Conservation (phyloP, 1,140 invertebrate genomes). For the Drosophila triauraria region DNA sequence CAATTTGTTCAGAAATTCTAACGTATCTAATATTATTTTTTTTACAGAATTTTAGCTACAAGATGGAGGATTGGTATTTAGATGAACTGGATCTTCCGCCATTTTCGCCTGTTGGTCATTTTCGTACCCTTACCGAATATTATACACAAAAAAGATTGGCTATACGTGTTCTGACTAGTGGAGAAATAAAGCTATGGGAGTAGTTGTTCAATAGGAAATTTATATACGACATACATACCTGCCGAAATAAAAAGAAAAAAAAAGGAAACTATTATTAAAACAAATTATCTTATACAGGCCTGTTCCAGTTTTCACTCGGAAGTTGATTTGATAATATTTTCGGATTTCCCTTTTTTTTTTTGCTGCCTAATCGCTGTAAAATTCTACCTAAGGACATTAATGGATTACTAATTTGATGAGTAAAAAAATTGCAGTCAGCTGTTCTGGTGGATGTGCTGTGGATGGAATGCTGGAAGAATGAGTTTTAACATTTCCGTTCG, state of each 20-base stretch:
- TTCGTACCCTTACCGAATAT: slow-evolving; percentile 36
- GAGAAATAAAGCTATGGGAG: neutral
- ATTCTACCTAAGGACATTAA: too few relatives aligned
- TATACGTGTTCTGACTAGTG: slow-evolving; percentile 3
- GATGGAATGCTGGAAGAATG: too few relatives aligned
- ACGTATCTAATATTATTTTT: neutral
- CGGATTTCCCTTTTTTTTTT: too few relatives aligned
- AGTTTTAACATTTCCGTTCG: too few relatives aligned
- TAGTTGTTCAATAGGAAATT: neutral
- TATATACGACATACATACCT: too few relatives aligned
- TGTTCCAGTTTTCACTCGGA: too few relatives aligned
- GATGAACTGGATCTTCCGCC: slow-evolving; percentile 40
- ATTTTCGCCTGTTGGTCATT: slow-evolving; percentile 38
- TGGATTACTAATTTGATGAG: too few relatives aligned
- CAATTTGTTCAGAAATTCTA: neutral
- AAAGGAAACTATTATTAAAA: neutral
- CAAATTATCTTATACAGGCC: too few relatives aligned
- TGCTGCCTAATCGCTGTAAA: too few relatives aligned
- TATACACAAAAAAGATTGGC: slow-evolving; percentile 13
- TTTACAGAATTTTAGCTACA: slow-evolving; percentile 42
- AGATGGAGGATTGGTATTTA: slow-evolving; percentile 45
- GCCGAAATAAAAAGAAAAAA: neutral
- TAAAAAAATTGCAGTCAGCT: too few relatives aligned
- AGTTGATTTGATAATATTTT: too few relatives aligned
- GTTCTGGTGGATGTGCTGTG: too few relatives aligned